A percentile compares a stretch with the other conserved stretches of the same genome.
Conservation (phyloP, 2,888 invertebrate genomes). For the Gryllus longicercus region DNA sequence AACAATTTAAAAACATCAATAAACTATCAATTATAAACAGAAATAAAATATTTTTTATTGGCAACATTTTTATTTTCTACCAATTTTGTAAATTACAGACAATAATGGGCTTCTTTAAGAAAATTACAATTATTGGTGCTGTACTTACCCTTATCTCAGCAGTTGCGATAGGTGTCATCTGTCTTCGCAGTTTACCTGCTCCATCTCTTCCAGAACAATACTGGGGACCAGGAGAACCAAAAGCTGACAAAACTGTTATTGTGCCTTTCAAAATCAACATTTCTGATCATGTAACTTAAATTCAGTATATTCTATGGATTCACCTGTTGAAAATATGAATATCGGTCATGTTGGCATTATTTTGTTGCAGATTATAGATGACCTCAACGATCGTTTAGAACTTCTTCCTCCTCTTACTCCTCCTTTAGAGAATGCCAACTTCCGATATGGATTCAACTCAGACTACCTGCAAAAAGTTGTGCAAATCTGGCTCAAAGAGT, state of each 20-base stretch:
- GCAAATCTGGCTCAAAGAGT: slow-evolving; percentile 74
- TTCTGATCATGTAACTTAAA: slow-evolving; percentile 53
- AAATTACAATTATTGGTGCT: too few species aligned
- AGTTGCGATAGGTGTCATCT: too few species aligned
- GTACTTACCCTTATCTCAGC: too few species aligned
- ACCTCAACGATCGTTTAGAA: slow-evolving; percentile 59
- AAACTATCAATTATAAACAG: too few species aligned
- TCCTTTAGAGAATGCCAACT: slow-evolving; percentile 67
- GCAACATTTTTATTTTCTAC: too few species aligned
- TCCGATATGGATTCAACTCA: slow-evolving; percentile 78
- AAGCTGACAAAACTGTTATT: slow-evolving; percentile 53
- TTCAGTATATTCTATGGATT: not conserved
- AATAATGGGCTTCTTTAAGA: too few species aligned
- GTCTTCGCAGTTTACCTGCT: too few species aligned
- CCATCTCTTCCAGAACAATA: not conserved
- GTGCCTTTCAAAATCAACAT: slow-evolving; percentile 60
- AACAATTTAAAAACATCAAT: too few species aligned
- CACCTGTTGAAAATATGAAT: not conserved
- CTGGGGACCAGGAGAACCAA: slow-evolving; percentile 58
- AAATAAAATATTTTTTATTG: too few species aligned
- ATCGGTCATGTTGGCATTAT: not conserved
- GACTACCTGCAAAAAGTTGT: slow-evolving; percentile 63
- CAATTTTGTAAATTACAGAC: too few species aligned
- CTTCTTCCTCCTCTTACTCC: slow-evolving; percentile 41
- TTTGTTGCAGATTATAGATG: slow-evolving; percentile 54